These are phyloP conservation scores for Hormiphora californensis DNA, from an alignment of 37 sponge, comb jelly and placozoan species.

Conservation along the genomic window DNA sequence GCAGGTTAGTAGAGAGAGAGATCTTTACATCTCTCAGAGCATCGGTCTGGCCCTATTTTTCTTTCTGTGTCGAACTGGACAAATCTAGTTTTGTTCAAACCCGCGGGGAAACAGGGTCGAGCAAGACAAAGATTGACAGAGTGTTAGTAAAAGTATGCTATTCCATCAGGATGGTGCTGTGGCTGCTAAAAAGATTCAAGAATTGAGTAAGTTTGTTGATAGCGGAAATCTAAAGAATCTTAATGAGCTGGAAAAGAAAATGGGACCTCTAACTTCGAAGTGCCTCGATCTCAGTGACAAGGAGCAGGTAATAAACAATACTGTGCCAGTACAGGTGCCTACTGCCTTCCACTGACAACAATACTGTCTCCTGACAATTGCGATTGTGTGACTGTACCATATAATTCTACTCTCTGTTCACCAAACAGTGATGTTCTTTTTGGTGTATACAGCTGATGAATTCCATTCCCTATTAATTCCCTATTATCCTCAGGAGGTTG, in stretches of 20 bases:
- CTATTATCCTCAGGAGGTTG: not conserved
- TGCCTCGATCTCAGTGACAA: constrained; percentile 30
- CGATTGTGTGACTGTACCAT: too few species aligned
- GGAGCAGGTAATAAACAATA: too few species aligned
- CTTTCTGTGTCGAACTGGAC: too few species aligned
- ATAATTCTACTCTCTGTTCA: too few species aligned
- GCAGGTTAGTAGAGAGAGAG: not conserved
- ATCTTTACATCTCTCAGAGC: too few species aligned
- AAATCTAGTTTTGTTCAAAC: too few species aligned
- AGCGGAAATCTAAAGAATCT: constrained; percentile 1
- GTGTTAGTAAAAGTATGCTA: not conserved
- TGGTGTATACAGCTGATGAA: too few species aligned
- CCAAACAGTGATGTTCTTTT: too few species aligned
- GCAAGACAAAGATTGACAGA: not conserved
- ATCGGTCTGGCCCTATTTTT: too few species aligned
- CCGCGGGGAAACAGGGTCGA: not conserved
- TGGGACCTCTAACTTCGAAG: constrained; percentile 25
- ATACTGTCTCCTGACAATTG: too few species aligned
- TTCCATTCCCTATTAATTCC: not conserved
- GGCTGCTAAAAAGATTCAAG: not conserved
- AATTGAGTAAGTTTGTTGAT: not conserved
- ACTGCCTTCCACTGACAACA: too few species aligned
- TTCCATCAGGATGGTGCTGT: not conserved
- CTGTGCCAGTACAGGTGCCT: too few species aligned
- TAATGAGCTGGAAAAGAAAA: constrained; percentile 15